Base-by-base conservation (phyloP, 1,140 invertebrate species). In the Atopsyche davidsoni region DNA sequence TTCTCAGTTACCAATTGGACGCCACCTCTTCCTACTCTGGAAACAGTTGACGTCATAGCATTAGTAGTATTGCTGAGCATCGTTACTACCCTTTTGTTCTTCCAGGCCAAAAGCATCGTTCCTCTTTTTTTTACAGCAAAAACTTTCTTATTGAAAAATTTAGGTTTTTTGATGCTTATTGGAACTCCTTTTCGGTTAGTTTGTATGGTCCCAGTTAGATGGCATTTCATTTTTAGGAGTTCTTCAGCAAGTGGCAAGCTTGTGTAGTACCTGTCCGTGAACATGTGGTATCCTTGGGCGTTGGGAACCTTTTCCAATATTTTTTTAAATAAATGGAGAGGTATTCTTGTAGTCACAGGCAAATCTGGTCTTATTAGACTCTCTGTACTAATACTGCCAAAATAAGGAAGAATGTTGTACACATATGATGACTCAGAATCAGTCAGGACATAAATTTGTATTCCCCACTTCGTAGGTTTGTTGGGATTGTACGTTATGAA, bases 391-490 rank as follows among this genome's bases (percentile, higher is more conserved):
- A 59, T 17, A 25, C 18, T 39, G 9, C 53, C 53, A 47, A 47
- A 57, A 44, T 57, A 57, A 10, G 54, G 54, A 24, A 59, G 41
- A 22, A 59, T 57, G 10, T 7, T 22, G 44, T 46, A 55, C 2
- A 59, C 32, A 39, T 60, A 59, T 14, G 41, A 35, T 10, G 22
- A 52, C 43, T 53, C 40, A 13, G 55, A 51, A 46, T 60, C 55
- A 13, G 48, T 24, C 35, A 58, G 39, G n/a, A 46, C 9, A 38
- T 60, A 58, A 18, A 55, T 51, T 46, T 52, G 14, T 21, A 60
- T 57, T 17, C 46, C 53, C 48, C 47, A 59, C 14, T 59, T 60
- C 7, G 47, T 60, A n/a, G 47, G 34, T 46, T 58, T 57, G 2
- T 59, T 57, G 0, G 31, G 47, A 32, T 59, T 54, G 42, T 53